These are phyloP conservation scores for Muntiacus muntjak DNA, from an alignment of 2,113 vertebrate species.

Conservation along the genomic window DNA sequence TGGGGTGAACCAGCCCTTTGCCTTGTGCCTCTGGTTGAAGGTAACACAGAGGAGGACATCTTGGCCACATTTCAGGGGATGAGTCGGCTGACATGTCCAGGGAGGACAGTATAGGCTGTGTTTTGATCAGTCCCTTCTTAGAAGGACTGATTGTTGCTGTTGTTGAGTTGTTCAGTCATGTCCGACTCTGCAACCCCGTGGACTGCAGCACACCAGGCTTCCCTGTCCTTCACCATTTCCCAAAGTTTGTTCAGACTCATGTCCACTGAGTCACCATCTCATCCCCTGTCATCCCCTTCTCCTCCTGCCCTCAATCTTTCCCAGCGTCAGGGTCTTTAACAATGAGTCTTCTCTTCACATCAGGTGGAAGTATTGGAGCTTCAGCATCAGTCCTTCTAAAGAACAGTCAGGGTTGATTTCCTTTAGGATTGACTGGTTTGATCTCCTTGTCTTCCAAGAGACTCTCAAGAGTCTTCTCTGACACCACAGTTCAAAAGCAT, in stretches of 20 bases:
- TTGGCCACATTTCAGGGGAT: not conserved
- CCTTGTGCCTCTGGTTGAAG: not conserved
- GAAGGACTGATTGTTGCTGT: not conserved
- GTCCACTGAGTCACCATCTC: not conserved
- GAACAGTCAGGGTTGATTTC: not conserved
- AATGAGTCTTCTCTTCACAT: not conserved
- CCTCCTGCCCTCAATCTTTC: not conserved
- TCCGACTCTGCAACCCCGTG: not conserved
- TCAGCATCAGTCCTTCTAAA: not conserved
- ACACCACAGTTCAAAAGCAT: not conserved
- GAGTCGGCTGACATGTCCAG: not conserved
- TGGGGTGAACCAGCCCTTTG: not conserved
- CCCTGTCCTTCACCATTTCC: not conserved
- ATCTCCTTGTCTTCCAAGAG: not conserved
- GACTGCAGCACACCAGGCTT: not conserved
- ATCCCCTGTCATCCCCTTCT: not conserved
- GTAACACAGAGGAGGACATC: not conserved
- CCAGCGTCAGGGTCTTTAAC: not conserved
- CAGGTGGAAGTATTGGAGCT: not conserved
- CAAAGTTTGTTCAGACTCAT: not conserved
- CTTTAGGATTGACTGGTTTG: not conserved
- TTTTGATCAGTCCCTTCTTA: not conserved
- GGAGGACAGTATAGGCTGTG: not conserved
- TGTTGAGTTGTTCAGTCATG: not conserved
- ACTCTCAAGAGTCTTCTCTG: not conserved